Conservation (phyloP, 2,888 invertebrate species). For the Drosophila glabriapex region DNA sequence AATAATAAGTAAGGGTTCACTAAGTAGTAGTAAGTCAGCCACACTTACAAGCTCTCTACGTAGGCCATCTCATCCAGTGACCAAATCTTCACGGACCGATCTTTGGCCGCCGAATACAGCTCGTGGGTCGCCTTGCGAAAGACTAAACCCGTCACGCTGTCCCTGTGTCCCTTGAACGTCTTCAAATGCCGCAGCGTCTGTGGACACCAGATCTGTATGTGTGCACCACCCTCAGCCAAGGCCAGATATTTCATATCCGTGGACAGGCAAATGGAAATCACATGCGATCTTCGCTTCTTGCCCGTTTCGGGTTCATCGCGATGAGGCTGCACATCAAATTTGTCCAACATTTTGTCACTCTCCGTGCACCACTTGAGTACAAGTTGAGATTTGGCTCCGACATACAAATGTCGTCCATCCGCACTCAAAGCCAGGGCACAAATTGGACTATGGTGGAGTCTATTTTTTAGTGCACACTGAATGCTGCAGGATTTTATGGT, state of each 20-base stretch:
- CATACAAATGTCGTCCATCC: constrained; percentile 90
- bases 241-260: constrained; percentile 93
- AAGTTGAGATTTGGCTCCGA: constrained; percentile 95
- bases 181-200: constrained; percentile 91
- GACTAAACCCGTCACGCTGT: constrained; percentile 90
- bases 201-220: constrained; percentile 94
- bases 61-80: constrained; percentile 98
- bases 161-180: constrained; percentile 93
- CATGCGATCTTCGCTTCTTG: constrained; percentile 84
- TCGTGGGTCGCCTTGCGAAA: constrained; percentile 95
- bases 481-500: constrained; percentile 86
- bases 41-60: constrained; percentile 92
- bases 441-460: constrained; percentile 91
- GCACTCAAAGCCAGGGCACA: constrained; percentile 93
- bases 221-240: constrained; percentile 89
- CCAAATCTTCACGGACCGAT: constrained; percentile 96
- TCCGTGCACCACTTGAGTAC: constrained; percentile 94
- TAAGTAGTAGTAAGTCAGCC: neutral
- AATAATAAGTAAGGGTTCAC: neutral
- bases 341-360: constrained; percentile 88
- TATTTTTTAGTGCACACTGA: constrained; percentile 88
- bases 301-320: constrained; percentile 82
- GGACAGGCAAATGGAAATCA: constrained; percentile 90
- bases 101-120: constrained; percentile 92
- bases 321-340: constrained; percentile 85